Percentiles rank a stretch among this genome's conserved stretches.
Conservation (phyloP, 2,888 invertebrate species). For the Apeira syringaria region DNA sequence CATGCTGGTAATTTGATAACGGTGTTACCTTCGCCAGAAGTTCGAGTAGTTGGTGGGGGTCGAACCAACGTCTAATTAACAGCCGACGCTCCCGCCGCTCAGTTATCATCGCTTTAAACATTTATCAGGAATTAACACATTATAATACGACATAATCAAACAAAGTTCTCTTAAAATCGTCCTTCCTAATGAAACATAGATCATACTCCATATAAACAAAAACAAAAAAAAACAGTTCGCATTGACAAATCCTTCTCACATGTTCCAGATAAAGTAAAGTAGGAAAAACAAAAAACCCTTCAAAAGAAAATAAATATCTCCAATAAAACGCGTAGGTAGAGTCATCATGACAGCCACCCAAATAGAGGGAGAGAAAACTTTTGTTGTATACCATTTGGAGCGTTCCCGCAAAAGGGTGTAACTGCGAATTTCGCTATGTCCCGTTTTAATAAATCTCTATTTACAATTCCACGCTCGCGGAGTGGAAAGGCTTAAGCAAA, state of each 20-base stretch:
- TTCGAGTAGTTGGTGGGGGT: no score
- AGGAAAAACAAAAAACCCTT: conserved; percentile 1
- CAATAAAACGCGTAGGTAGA: conserved; percentile 25
- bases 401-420: conserved; percentile 55
- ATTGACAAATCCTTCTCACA: not conserved
- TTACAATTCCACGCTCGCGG: conserved; percentile 72
- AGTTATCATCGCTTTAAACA: no score
- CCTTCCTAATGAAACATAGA: no score
- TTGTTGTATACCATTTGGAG: conserved; percentile 44
- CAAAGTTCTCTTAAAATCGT: no score
- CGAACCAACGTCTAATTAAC: no score
- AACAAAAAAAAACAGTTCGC: no score
- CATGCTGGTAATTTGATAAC: no score
- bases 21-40: no score
- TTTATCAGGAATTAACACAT: no score
- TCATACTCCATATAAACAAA: no score
- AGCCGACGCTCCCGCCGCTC: no score
- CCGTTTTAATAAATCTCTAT: conserved; percentile 82
- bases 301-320: conserved; percentile 15
- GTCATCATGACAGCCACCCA: conserved; percentile 29
- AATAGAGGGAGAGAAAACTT: conserved; percentile 47
- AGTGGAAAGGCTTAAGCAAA: conserved; percentile 77
- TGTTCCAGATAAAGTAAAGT: not conserved
- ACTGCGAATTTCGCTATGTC: conserved; percentile 63
- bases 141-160: no score